Conservation (phyloP, 2,797 vertebrate species). For the Gobionotothen gibberifrons region DNA sequence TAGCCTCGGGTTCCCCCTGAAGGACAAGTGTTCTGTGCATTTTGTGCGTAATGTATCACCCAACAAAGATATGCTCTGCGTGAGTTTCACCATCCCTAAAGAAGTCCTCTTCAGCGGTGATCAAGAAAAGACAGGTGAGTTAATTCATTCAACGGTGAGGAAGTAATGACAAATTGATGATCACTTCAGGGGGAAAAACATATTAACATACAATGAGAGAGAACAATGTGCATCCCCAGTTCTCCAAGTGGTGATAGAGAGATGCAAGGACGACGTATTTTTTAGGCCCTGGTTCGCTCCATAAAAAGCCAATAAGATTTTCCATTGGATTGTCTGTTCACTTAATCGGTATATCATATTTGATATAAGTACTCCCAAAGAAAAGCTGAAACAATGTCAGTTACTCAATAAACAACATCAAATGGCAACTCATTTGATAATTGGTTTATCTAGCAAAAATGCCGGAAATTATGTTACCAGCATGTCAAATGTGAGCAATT, state of each 20-base stretch:
- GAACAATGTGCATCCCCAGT: neutral
- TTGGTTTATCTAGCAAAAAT: neutral
- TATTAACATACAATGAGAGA: neutral
- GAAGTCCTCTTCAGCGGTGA: slow-evolving; percentile 85
- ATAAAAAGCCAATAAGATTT: no score
- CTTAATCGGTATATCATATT: neutral
- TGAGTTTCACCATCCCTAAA: slow-evolving; percentile 89
- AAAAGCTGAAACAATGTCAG: neutral
- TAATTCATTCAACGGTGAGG: neutral
- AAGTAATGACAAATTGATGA: neutral
- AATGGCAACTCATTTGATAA: neutral
- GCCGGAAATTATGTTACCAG: no score
- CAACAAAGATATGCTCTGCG: slow-evolving; percentile 97
- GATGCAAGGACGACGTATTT: no score
- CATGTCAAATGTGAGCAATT: no score
- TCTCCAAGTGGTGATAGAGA: no score
- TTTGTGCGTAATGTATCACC: slow-evolving; percentile 95
- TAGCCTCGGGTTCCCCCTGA: slow-evolving; percentile 84
- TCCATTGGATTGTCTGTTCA: neutral
- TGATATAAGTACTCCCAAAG: neutral
- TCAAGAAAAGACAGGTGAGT: slow-evolving; percentile 81
- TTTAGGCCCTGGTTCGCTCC: no score
- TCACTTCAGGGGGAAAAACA: neutral
- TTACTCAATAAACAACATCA: no score
- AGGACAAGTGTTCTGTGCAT: slow-evolving; percentile 85